Percentiles rank a stretch among this genome's conserved stretches.
Evolutionary conservation across 1,140 invertebrate genomes (phyloP).

Genomic region (Atopsyche davidsoni): DNA sequence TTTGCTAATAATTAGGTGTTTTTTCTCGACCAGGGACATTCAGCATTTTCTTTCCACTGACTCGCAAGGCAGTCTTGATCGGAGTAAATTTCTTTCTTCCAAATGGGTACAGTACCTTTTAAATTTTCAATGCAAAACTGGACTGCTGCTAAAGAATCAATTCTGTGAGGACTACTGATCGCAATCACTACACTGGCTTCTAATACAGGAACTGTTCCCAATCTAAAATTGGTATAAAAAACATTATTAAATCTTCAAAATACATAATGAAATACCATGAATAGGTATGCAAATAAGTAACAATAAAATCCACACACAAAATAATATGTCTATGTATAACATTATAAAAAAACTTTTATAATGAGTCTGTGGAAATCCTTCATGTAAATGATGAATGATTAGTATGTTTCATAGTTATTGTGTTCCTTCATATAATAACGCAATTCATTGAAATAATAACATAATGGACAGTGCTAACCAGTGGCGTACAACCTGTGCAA

Average conservation of each 20-base stretch:
- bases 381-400: too few relatives aligned
- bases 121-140: slow-evolving; percentile 78
- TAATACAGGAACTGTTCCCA: slow-evolving; percentile 78
- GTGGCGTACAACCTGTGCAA: too few relatives aligned
- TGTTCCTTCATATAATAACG: too few relatives aligned
- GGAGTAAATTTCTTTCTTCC: slow-evolving; percentile 91
- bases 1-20: not conserved
- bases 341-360: too few relatives aligned
- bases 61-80: slow-evolving; percentile 44
- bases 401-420: too few relatives aligned
- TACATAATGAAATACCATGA: not conserved
- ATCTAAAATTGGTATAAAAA: slow-evolving; percentile 44
- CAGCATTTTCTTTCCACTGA: slow-evolving; percentile 72
- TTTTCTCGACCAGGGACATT: slow-evolving; percentile 62
- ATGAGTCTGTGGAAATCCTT: too few relatives aligned
- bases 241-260: slow-evolving; percentile 10
- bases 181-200: slow-evolving; percentile 90
- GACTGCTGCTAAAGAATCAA: slow-evolving; percentile 75
- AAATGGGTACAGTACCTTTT: slow-evolving; percentile 87
- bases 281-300: too few relatives aligned
- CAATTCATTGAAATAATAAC: too few relatives aligned
- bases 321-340: too few relatives aligned
- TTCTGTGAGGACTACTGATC: slow-evolving; percentile 79
- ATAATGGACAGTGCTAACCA: too few relatives aligned
- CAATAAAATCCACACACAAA: too few relatives aligned